Percentiles rank a stretch among this genome's conserved stretches.
Evolutionary conservation across 2,113 vertebrate genomes (phyloP).

Genomic region (Stigmatopora argus): DNA sequence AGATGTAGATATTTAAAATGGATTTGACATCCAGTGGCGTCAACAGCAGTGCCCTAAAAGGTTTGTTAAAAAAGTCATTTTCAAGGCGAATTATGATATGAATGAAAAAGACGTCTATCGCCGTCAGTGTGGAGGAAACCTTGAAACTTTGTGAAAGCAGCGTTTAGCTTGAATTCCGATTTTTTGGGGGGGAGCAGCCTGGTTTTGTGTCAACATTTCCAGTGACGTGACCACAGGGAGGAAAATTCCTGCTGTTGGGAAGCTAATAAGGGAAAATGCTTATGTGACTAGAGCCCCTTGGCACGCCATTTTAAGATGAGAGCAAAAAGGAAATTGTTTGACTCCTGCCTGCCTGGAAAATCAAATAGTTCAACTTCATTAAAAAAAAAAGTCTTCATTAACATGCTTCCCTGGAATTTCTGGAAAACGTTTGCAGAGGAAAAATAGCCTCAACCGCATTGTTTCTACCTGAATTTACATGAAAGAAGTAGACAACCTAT

Average conservation of each 20-base stretch:
- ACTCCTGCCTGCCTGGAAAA: constrained; percentile 11
- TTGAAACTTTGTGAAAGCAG: constrained; percentile 8
- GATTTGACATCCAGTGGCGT: no score
- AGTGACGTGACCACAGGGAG: constrained; percentile 42
- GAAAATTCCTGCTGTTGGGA: constrained; percentile 45
- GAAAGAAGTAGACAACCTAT: constrained; percentile 24
- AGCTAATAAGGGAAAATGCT: constrained; percentile 45
- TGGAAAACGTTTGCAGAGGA: constrained; percentile 43
- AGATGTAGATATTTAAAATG: no score
- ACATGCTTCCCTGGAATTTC: neutral
- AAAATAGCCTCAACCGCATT: constrained; percentile 31
- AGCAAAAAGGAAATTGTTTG: constrained; percentile 18
- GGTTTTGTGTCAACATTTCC: constrained; percentile 58
- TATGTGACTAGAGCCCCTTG: constrained; percentile 20
- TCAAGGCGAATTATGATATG: no score
- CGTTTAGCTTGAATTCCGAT: constrained; percentile 24
- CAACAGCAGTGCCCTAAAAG: no score
- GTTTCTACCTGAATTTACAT: constrained; percentile 25
- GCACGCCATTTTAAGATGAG: constrained; percentile 8
- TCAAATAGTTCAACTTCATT: no score
- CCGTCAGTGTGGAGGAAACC: no score
- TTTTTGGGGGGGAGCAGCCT: constrained; percentile 26
- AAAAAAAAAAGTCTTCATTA: no score
- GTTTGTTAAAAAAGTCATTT: no score
- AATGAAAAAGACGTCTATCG: no score